Percentiles rank a stretch among this genome's conserved stretches.
Evolutionary conservation across 2,888 invertebrate genomes (phyloP).

Genomic region (Erpobdella octoculata): DNA sequence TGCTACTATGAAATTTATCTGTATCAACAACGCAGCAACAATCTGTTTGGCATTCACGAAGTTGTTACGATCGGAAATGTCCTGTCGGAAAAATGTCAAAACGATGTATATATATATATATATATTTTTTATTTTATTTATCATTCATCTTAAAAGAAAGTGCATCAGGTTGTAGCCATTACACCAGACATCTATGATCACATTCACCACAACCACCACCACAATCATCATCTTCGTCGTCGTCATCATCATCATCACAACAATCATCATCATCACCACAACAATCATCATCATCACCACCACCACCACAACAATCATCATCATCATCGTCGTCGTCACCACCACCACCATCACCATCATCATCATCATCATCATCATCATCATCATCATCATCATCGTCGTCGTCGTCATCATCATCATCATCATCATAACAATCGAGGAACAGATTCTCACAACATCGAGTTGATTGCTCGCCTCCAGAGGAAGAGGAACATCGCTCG

Average conservation of each 20-base stretch:
- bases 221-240: not conserved
- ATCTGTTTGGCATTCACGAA: no score
- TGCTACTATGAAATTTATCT: no score
- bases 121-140: no score
- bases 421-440: conserved; percentile 16
- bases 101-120: no score
- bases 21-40: no score
- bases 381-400: not conserved
- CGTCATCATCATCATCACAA: not conserved
- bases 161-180: no score
- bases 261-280: not conserved
- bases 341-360: not conserved
- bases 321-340: not conserved
- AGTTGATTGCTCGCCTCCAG: no score
- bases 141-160: no score
- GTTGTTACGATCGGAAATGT: no score
- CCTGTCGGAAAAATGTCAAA: no score
- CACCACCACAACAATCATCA: conserved; percentile 27
- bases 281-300: not conserved
- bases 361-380: not conserved
- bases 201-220: not conserved
- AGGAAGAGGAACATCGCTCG: no score
- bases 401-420: conserved; percentile 17
- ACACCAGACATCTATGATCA: not conserved
- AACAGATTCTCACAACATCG: no score